Evolutionary conservation across 2,888 invertebrate species (phyloP).

Genomic region (Peribatodes rhomboidaria): DNA sequence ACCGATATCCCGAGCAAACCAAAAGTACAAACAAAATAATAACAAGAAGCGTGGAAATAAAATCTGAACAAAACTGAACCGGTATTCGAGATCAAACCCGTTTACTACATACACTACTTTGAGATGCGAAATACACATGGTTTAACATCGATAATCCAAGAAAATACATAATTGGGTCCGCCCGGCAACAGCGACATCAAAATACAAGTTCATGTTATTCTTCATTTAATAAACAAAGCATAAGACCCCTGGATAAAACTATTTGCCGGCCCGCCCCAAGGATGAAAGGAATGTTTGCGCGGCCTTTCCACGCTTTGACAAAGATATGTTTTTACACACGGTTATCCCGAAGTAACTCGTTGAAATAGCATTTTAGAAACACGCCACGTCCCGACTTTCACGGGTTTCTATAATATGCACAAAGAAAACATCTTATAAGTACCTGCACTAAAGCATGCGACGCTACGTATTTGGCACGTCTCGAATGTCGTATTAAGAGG

Average conservation of each 20-base stretch:
- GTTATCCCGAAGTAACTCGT: constrained; percentile 70
- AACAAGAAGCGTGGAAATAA: neutral
- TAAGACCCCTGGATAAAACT: constrained; percentile 40
- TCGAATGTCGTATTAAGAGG: constrained; percentile 66
- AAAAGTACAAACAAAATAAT: neutral
- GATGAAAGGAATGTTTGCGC: constrained; percentile 48
- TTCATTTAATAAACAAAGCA: constrained; percentile 43
- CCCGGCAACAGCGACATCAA: neutral
- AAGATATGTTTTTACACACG: constrained; percentile 68
- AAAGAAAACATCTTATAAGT: constrained; percentile 73
- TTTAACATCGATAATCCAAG: neutral
- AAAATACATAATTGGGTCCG: neutral
- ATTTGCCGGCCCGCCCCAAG: constrained; percentile 50
- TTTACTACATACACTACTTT: too few relatives aligned
- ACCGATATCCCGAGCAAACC: neutral
- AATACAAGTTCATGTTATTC: constrained; percentile 14
- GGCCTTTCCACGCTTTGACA: constrained; percentile 55
- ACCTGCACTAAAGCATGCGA: constrained; percentile 64
- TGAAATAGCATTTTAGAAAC: constrained; percentile 69
- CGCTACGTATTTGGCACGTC: constrained; percentile 62
- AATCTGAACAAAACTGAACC: neutral
- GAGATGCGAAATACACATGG: too few relatives aligned
- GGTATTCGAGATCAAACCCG: neutral
- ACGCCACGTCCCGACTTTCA: constrained; percentile 71
- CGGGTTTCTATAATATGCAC: constrained; percentile 76